These are phyloP conservation scores for Asarcornis scutulata DNA, from an alignment of 2,113 vertebrate genomes.

Conservation along the genomic window DNA sequence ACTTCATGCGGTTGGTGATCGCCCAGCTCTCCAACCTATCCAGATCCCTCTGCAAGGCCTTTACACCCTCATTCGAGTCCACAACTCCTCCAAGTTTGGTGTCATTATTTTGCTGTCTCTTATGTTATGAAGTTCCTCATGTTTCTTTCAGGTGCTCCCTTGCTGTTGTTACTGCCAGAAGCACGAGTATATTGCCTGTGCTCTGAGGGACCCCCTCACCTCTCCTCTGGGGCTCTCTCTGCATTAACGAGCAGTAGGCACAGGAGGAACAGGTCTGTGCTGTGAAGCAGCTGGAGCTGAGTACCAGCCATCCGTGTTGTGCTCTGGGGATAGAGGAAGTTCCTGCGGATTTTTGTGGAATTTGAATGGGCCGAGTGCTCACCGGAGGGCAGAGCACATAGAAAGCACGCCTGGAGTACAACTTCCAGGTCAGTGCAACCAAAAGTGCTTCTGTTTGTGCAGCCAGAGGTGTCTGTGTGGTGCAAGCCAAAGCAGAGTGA, in stretches of 20 bases:
- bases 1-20: no score
- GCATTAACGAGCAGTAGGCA: background rate
- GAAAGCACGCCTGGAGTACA: background rate
- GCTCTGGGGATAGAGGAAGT: background rate
- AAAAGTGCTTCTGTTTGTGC: background rate
- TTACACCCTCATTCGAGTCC: no score
- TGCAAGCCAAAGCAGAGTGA: background rate
- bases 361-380: background rate
- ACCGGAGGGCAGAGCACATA: background rate
- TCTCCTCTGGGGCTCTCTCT: background rate
- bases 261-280: background rate
- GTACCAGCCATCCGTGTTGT: rapidly evolving
- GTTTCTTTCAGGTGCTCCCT: background rate
- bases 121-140: background rate
- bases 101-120: background rate
- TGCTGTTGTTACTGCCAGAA: background rate
- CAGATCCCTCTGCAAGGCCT: no score
- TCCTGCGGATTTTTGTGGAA: background rate
- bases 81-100: no score
- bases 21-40: no score
- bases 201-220: background rate
- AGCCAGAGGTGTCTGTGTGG: background rate
- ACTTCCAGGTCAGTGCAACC: background rate
- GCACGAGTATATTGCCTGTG: background rate
- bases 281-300: background rate